phyloP scores from a whole-genome alignment of 2,113 vertebrate species.

The Indicator indicator region DNA sequence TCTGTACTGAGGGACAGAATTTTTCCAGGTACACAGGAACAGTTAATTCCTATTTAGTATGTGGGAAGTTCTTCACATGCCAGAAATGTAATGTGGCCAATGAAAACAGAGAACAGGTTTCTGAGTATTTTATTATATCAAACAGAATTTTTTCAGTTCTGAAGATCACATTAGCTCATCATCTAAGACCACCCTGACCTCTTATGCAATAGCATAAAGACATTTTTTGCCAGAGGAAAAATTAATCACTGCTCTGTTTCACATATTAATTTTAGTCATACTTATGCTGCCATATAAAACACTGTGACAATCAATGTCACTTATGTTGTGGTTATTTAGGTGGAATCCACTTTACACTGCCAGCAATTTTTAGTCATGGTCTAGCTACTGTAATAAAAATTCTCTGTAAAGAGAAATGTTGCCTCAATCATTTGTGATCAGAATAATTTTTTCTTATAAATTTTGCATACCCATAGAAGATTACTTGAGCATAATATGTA shows the following conservation, averaged over 20 bases:
- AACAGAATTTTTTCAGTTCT: background rate
- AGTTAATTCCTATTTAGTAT: background rate
- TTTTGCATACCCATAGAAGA: background rate
- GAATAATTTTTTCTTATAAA: background rate
- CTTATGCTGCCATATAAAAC: background rate
- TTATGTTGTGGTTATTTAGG: background rate
- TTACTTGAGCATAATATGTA: background rate
- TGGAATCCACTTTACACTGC: background rate
- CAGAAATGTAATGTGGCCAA: background rate
- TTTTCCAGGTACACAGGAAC: background rate
- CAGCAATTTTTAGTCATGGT: background rate
- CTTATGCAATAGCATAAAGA: background rate
- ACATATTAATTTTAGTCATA: background rate
- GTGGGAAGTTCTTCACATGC: background rate
- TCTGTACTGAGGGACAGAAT: background rate
- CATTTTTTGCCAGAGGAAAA: conserved; percentile 11
- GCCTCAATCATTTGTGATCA: background rate
- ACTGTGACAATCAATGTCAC: background rate
- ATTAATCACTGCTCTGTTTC: background rate
- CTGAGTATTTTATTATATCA: background rate
- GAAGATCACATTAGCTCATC: background rate
- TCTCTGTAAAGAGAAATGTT: background rate
- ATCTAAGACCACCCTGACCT: background rate
- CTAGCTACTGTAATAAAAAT: background rate
- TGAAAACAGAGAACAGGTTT: background rate